Conservation (phyloP, 2,113 vertebrate species). For the Dendrocopos noguchii region DNA sequence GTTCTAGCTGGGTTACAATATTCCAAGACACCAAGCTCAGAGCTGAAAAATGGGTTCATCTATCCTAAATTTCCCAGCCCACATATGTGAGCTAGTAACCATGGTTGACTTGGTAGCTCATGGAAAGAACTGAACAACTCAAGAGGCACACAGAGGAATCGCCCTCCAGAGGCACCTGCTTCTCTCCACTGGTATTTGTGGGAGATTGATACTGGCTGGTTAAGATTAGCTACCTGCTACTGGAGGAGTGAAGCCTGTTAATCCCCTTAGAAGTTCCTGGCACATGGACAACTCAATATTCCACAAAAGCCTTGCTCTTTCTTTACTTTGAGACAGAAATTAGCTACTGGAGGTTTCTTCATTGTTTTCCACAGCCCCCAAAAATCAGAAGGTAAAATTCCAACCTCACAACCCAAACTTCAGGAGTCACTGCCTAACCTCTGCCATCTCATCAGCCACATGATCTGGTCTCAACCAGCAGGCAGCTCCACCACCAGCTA, state of each 20-base stretch:
- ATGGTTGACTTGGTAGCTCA: not conserved
- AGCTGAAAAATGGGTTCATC: not conserved
- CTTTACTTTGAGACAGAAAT: not conserved
- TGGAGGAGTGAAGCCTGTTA: not conserved
- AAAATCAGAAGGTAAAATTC: not conserved
- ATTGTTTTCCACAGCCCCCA: not conserved
- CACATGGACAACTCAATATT: fast-evolving
- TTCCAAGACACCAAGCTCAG: not conserved
- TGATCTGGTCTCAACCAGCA: not conserved
- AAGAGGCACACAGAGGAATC: fast-evolving
- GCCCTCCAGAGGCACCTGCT: fast-evolving
- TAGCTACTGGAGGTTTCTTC: not conserved
- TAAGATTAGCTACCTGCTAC: not conserved
- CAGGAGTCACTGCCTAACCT: not conserved
- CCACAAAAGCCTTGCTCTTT: not conserved
- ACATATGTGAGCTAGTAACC: not conserved
- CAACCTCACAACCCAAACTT: not conserved
- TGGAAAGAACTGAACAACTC: not conserved
- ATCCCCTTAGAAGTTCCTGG: not conserved
- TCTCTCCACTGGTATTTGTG: not conserved
- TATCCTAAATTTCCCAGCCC: not conserved
- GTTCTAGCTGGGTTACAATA: not conserved
- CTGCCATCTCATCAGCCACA: fast-evolving
- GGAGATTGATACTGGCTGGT: no score
- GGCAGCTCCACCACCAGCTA: not conserved